phyloP scores from a whole-genome alignment of 2,797 vertebrate species.

The Petrocephalus schoutedeni region DNA sequence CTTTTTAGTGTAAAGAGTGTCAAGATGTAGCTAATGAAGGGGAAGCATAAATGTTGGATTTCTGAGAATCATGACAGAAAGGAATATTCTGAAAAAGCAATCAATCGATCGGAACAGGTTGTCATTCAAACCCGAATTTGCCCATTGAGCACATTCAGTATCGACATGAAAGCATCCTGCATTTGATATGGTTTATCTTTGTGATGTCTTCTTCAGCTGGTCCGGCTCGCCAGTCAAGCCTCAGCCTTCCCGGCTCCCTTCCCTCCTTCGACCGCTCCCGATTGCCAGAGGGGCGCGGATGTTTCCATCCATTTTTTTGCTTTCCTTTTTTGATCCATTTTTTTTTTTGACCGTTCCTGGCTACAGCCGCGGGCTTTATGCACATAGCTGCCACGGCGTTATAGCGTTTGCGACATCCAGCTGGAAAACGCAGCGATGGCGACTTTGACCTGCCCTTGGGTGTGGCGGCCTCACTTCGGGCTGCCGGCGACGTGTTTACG shows the following conservation, averaged over 20 bases:
- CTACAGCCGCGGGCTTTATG: slow-evolving; percentile 54
- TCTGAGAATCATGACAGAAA: background rate
- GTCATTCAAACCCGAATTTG: background rate
- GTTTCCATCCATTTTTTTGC: background rate
- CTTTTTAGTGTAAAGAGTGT: background rate
- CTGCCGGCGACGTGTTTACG: slow-evolving; percentile 30
- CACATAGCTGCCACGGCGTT: slow-evolving; percentile 52
- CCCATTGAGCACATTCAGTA: background rate
- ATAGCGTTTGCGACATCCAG: slow-evolving; percentile 47
- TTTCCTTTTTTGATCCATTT: slow-evolving; percentile 38
- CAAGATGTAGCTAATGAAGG: background rate
- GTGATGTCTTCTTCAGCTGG: slow-evolving; percentile 21
- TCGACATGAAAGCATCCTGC: background rate
- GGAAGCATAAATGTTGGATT: background rate
- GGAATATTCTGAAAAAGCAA: background rate
- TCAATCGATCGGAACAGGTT: background rate
- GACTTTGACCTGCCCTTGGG: slow-evolving; percentile 64
- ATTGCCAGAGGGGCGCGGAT: background rate
- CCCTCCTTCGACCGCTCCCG: slow-evolving; percentile 23
- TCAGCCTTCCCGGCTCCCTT: slow-evolving; percentile 28
- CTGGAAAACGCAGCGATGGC: slow-evolving; percentile 19
- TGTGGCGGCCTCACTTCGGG: slow-evolving; percentile 43
- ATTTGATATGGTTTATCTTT: background rate
- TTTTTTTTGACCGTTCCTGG: slow-evolving; percentile 57
- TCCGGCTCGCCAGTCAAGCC: slow-evolving; percentile 29